These are phyloP conservation scores for Creontiades dilutus DNA, from an alignment of 2,888 invertebrate genomes.

Conservation along the genomic window DNA sequence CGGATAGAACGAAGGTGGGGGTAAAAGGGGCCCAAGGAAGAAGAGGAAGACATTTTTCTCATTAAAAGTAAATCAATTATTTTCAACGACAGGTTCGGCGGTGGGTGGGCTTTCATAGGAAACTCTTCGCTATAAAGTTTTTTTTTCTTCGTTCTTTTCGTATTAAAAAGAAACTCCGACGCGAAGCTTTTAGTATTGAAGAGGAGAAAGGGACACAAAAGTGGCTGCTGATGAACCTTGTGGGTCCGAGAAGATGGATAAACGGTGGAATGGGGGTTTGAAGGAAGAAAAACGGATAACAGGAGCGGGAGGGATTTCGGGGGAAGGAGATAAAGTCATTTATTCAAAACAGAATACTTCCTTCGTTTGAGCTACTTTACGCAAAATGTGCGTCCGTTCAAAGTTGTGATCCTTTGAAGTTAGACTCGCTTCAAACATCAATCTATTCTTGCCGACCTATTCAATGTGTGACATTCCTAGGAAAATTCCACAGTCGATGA, in stretches of 20 bases:
- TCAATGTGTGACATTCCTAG: no score
- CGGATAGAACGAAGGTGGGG: constrained; percentile 51
- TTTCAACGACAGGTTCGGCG: constrained; percentile 69
- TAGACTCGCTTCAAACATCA: not conserved
- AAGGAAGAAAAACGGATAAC: not conserved
- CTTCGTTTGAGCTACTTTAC: not conserved
- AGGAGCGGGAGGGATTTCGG: not conserved
- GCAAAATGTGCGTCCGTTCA: not conserved
- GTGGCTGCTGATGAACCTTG: constrained; percentile 57
- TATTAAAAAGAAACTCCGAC: constrained; percentile 17
- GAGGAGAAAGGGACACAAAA: constrained; percentile 41
- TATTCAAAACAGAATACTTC: constrained; percentile 22
- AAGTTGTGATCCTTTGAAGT: not conserved
- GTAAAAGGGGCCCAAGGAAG: not conserved
- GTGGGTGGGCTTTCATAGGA: constrained; percentile 66
- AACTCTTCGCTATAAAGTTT: constrained; percentile 60
- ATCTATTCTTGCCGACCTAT: no score
- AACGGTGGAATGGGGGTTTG: not conserved
- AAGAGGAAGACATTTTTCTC: constrained; percentile 74
- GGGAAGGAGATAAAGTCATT: constrained; percentile 53
- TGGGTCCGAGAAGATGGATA: constrained; percentile 10
- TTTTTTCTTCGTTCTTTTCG: constrained; percentile 1
- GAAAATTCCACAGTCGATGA: no score
- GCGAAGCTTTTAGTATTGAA: constrained; percentile 25
- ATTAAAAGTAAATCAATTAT: constrained; percentile 75